Base-by-base conservation (phyloP, 2,888 invertebrate species). In the Napeogenes inachia region DNA sequence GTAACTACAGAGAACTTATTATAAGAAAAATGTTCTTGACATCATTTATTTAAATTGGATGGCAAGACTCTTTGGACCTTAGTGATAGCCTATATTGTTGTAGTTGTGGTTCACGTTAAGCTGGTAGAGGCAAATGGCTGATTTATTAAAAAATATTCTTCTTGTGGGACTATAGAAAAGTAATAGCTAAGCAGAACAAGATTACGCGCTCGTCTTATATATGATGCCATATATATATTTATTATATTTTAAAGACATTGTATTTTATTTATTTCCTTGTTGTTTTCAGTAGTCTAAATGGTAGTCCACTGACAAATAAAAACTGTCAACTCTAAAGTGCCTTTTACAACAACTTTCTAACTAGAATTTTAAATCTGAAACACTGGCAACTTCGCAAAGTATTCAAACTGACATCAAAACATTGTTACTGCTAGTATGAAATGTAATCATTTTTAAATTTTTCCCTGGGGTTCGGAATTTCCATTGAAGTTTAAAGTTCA, bases 361-460 rank as follows among this genome's bases (percentile, higher is more conserved):
- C 30, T 8, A 50, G 10, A 50, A 4, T 50, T 50, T 50, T 30
- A 50, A 50, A 50, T 50, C 50, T 50, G 30, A 10, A 54, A 59
- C 54, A 3, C 21, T 33, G 12, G 12, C 32, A n/a, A 30, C 13
- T 13, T 35, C 4, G 35, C 30, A 30, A 30, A 50, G 21, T 30
- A 58, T 58, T 62, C 60, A 65, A 65, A 65, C 10, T 42, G 42
- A 57, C 12, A 21, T 58, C 62, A 62, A 62, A 54, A 60, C 30
- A 42, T 45, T 60, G 30, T 54, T 54, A 60, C 45, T 42, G 57
- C 61, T 57, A 58, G 60, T 59, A 50, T 30, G 54, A 62, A 66
- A 61, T 54, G 61, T 57, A 66, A 66, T 66, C 60, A 66, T 64
- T 61, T 66, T 66, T 62, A 61, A 55, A 61, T 66, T 60, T 64